phyloP scores from a whole-genome alignment of 2,113 vertebrate genomes.

The Pseudorhombus dupliciocellatus region DNA sequence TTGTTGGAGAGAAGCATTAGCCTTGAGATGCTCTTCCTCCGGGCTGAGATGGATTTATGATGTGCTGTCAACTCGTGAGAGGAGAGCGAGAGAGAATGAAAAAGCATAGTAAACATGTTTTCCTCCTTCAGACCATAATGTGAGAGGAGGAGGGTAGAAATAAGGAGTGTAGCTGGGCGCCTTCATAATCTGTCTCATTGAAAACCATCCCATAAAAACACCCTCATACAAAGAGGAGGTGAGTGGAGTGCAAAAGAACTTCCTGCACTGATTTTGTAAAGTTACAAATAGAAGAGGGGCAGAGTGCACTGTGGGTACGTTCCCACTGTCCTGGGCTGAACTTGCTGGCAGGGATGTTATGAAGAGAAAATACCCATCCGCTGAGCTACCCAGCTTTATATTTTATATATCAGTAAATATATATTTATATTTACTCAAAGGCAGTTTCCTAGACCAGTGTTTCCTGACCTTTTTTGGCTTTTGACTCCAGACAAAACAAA shows the following conservation, averaged over 20 bases:
- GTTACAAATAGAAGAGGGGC: background rate
- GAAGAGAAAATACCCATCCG: no score
- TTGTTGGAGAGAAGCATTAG: slow-evolving; percentile 47
- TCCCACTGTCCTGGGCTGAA: background rate
- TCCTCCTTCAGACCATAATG: slow-evolving; percentile 62
- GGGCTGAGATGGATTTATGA: slow-evolving; percentile 76
- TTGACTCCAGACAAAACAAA: background rate
- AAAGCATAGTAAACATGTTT: slow-evolving; percentile 72
- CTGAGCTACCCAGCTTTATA: background rate
- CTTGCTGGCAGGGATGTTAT: background rate
- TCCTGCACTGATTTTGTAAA: background rate
- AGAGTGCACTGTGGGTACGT: background rate
- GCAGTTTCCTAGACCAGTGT: background rate
- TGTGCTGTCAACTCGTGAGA: slow-evolving; percentile 57
- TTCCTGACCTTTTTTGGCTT: background rate
- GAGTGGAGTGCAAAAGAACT: background rate
- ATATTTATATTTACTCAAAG: background rate
- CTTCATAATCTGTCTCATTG: slow-evolving; percentile 49
- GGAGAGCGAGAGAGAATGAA: slow-evolving; percentile 51
- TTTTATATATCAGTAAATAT: no score
- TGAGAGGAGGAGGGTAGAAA: slow-evolving; percentile 36
- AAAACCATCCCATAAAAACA: slow-evolving; percentile 40
- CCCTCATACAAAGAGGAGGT: slow-evolving; percentile 14
- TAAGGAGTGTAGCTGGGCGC: slow-evolving; percentile 39
- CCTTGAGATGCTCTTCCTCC: slow-evolving; percentile 70